A percentile compares a stretch with the other conserved stretches of the same genome.
phyloP scores from a whole-genome alignment of 2,113 vertebrate species.

The Crotalus horridus region DNA sequence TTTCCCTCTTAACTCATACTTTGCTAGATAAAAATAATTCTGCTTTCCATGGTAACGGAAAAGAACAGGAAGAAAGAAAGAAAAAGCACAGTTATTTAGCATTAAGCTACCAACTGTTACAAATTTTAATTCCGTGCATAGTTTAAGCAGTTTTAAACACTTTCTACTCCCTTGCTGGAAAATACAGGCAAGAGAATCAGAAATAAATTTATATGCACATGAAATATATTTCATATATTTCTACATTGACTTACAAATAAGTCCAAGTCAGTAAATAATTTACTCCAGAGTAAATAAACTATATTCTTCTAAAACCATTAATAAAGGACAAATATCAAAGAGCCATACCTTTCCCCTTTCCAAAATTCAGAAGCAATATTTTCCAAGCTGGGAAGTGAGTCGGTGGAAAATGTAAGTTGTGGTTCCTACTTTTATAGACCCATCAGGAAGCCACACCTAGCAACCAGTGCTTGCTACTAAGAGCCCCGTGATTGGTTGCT shows the following conservation, averaged over 20 bases:
- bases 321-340: conserved; percentile 3
- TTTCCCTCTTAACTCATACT: not conserved
- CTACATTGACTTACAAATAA: not conserved
- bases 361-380: not conserved
- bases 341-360: conserved; percentile 57
- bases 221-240: not conserved
- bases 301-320: not conserved
- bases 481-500: conserved; percentile 39
- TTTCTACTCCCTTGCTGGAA: not conserved
- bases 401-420: not conserved
- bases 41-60: conserved; percentile 25
- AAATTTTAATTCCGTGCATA: not conserved
- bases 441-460: conserved; percentile 65
- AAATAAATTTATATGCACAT: not conserved
- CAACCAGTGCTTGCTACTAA: conserved; percentile 61
- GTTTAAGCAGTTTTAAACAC: conserved; percentile 2
- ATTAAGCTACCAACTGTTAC: not conserved
- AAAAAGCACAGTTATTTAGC: not conserved
- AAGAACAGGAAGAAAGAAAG: not conserved
- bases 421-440: conserved; percentile 56
- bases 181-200: conserved; percentile 8
- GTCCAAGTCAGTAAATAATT: not conserved
- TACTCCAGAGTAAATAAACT: not conserved
- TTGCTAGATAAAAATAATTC: conserved; percentile 21
- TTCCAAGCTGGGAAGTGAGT: not conserved